Evolutionary conservation across 1,140 invertebrate genomes (phyloP), one percentile per base, ranked within the genome.

Genomic region (Drosophila nebulosa): DNA sequence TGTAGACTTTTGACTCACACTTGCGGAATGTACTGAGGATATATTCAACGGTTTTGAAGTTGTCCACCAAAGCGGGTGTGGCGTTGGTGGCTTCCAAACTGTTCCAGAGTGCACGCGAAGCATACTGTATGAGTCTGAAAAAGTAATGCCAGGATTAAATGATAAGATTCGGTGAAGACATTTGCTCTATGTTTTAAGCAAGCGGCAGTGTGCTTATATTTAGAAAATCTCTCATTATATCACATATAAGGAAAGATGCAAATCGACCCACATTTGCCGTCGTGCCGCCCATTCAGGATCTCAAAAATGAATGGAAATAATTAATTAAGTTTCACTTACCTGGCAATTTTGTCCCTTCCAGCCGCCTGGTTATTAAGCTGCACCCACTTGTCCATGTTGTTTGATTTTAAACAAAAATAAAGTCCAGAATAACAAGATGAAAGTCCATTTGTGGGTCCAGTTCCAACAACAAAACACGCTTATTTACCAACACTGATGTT

Each of bases 11-110:
- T n/a, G 24, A 70, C 89, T 93, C 92, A 96, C 95, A 92, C 93
- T 95, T 96, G 81, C 95, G 92, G 70, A 95, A 95, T 56, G 94
- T 95, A 80, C 95, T 95, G 42, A 96, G 92, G 39, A 94, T 94
- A 74, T 93, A 94, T 77, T 96, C 95, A 27, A 96, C 91, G 68
- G 93, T 94, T 91, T 95, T 94, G 9, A 96, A 91, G 69, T 93
- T 92, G 76, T 94, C 93, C 4, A 94, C 92, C 7, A 93, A 90
- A 18, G 93, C 92, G 57, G 92, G 91, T 63, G 93, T 92, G 1
- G 89, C 74, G 56, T 90, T 83, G 36, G 64, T 74, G 72, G 93
- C 91, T 78, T 95, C 93, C 35, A 95, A 76, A 60, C 93, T 92
- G 81, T 95, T 94, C 94, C 95, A 95, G 61, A 94, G 88, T 39